These are phyloP conservation scores for Germaria angustata DNA, from an alignment of 2,888 invertebrate species.

Conservation along the genomic window DNA sequence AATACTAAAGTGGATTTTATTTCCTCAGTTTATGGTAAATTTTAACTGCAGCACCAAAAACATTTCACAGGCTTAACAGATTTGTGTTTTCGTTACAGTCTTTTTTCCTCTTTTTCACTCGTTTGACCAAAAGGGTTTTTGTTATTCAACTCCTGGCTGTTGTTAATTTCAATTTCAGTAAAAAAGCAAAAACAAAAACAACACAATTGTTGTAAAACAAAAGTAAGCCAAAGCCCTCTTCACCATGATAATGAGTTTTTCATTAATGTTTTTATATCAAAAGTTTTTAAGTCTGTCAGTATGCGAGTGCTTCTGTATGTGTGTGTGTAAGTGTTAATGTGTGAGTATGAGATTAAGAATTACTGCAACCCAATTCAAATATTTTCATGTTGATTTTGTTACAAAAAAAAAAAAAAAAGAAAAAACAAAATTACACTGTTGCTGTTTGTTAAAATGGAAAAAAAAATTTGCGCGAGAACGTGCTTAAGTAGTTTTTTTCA, in stretches of 20 bases:
- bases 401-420: not conserved
- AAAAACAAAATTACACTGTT: slow-evolving; percentile 3
- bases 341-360: not conserved
- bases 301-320: not conserved
- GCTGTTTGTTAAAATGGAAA: slow-evolving; percentile 51
- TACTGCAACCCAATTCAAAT: slow-evolving; percentile 46
- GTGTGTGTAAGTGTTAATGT: not conserved
- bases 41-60: slow-evolving; percentile 32
- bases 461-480: slow-evolving; percentile 52
- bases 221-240: slow-evolving; percentile 47
- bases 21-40: not conserved
- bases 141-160: slow-evolving; percentile 4
- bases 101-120: not conserved
- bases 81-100: slow-evolving; percentile 2
- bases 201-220: slow-evolving; percentile 22
- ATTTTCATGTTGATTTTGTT: slow-evolving; percentile 36
- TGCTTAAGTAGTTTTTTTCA: slow-evolving; percentile 59
- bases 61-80: slow-evolving; percentile 25
- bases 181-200: slow-evolving; percentile 20
- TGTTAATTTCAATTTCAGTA: slow-evolving; percentile 25
- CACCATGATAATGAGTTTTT: slow-evolving; percentile 63
- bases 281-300: slow-evolving; percentile 29
- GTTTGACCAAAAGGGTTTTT: not conserved
- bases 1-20: not conserved
- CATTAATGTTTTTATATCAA: slow-evolving; percentile 53